Evolutionary conservation across 2,888 invertebrate species (phyloP), one percentile per base, ranked within the genome.

Genomic region (Herminia tarsipennalis): DNA sequence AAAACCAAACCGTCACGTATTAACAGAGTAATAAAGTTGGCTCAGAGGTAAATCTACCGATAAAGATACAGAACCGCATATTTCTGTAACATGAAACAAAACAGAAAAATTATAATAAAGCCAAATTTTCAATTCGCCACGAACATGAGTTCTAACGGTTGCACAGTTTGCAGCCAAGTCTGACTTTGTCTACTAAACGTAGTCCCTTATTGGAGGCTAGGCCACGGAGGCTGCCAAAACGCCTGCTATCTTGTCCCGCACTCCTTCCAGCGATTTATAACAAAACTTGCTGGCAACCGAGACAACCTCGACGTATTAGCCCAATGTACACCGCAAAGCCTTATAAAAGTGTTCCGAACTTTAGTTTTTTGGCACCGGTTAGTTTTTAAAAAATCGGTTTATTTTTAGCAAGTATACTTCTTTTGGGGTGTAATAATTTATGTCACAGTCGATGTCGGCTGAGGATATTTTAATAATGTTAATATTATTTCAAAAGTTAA

Each of bases 241-340:
- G 51, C 38, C 37, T 44, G 55, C 56, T 65, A 66, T 66, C 66
- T 65, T 32, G 43, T 54, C 46, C 61, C 59, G 56, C 70, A 70
- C 60, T 61, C 60, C 65, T 47, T 57, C 50, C 46, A 27, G 62
- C 66, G 76, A 76, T 75, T 76, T 75, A 75, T 73, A 71, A 66
- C 67, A 50, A 70, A 76, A 76, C 69, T 76, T 76, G 75, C 66
- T 73, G 76, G 76, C 76, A 72, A 57, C 52, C 66, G 52, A 58
- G 60, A 59, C 65, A 65, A 66, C 73, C 69, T 51, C 54, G 53
- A 56, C 66, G 65, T 62, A 71, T 71, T 70, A 64, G 65, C 55
- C 58, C 53, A 65, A 53, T 56, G 59, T 66, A 59, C 62, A 54
- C 49, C 61, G 59, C 54, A 61, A 64, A 66, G 33, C 58, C 44